Evolutionary conservation across 2,888 invertebrate species (phyloP), one percentile per base, ranked within the genome.

Genomic region (Papilio elwesi): DNA sequence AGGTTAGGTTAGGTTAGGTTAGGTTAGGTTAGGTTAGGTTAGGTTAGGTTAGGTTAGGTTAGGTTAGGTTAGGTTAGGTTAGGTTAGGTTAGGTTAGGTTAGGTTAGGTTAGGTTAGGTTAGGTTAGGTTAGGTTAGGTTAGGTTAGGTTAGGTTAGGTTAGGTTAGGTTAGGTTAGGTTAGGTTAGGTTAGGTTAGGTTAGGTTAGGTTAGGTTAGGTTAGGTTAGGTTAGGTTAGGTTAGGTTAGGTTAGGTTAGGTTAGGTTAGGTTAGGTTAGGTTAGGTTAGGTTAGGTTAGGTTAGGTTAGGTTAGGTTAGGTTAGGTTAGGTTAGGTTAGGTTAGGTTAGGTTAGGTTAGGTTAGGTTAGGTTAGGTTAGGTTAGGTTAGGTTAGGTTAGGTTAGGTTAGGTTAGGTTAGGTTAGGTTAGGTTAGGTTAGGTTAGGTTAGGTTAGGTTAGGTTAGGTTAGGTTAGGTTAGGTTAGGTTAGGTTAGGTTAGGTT

Each of bases 161-260:
- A 70, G 70, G 70, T 64, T 69, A 69, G 73, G 73, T 69, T 73
- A 70, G 73, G 73, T 73, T 73, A 70, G 73, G 73, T 69, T 69
- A 70, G 73, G 69, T 69, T 67, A 70, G 70, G 74, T 71, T 71
- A 70, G 74, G 73, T 68, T 73, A 73, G 73, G 73, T 68, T 68
- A 70, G 70, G 74, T 67, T 71, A 70, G 70, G 73, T 65, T 74
- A 70, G 70, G 74, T 67, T 70, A 70, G 74, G 74, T 74, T 74
- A 70, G 74, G 74, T 71, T 74, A 70, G 74, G 70, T 71, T 68
- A 71, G 74, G 74, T 74, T 74, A 71, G 74, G 74, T 71, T 74
- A 64, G 68, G 71, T 73, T 68, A 71, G 71, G 71, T 71, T 71
- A 71, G 71, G 71, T 67, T 69, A 69, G 73, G 73, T 73, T 73